Base-by-base conservation (phyloP, 1,140 invertebrate genomes). In the Batillaria attramentaria region DNA sequence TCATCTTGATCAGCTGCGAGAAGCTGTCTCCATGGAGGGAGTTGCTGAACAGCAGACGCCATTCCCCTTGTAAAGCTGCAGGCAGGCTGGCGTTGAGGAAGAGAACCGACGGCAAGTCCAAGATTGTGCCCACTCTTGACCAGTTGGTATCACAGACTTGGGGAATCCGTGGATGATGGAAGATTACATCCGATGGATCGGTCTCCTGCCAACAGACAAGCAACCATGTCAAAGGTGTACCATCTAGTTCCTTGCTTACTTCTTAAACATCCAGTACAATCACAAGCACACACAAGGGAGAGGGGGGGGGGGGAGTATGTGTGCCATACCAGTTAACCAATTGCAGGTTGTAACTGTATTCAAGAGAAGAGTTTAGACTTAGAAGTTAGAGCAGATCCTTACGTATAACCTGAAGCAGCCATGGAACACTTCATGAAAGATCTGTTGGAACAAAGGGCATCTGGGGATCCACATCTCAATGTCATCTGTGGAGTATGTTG, bases 41-140 rank as follows among this genome's bases (percentile, higher is more conserved):
- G 72, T 86, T 91, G 72, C 84, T 86, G 79, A 87, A 91, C n/a
- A 91, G 79, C 2, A 91, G 81, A 10, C 85, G 84, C 91, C 91
- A 91, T 72, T 89, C 78, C 41, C 79, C 75, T 35, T 89, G 85
- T 24, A 87, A 80, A 33, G 87, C 81, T 18, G 62, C 72, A 20
- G 87, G 87, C 4, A 91, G 80, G 31, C 84, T 80, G 62, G 83
- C 82, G 82, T 91, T 91, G 57, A 91, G 57, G 60, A 84, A 86
- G 16, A 88, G 79, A 3, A 91, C 76, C 37, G 84, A 80, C 31
- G 86, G 80, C 35, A 83, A 78, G 76, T 88, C 85, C 13, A 91
- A 79, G 10, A 88, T 82, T 18, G 87, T 85, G 18, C 57, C 76
- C 28, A 82, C 70, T 24, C 79, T 78, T 16, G 81, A 77, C 85